These are phyloP conservation scores for Brienomyrus brachyistius DNA, from an alignment of 2,113 vertebrate genomes.

Conservation along the genomic window DNA sequence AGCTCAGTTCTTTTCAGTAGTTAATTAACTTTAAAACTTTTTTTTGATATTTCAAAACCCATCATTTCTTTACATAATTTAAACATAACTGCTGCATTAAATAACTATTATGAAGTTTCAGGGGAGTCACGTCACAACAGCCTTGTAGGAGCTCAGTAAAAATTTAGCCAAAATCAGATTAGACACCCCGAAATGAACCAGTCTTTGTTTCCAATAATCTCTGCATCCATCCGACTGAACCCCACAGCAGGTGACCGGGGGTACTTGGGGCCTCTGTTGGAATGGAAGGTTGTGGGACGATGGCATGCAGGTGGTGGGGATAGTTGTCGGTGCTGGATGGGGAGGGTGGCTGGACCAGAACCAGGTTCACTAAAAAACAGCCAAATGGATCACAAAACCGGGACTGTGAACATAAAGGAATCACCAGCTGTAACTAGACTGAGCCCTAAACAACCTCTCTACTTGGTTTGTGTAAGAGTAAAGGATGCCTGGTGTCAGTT, in stretches of 20 bases:
- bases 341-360: not conserved
- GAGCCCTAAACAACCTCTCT: not conserved
- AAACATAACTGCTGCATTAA: not conserved
- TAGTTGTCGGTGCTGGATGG: not conserved
- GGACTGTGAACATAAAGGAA: not conserved
- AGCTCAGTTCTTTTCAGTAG: not conserved
- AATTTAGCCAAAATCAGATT: not conserved
- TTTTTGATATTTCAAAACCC: constrained; percentile 1
- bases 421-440: not conserved
- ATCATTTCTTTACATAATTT: not conserved
- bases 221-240: not conserved
- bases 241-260: not conserved
- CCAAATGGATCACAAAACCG: not conserved
- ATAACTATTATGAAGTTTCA: not conserved
- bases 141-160: not conserved
- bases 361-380: not conserved
- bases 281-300: not conserved
- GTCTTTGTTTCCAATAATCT: not conserved
- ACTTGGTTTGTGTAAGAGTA: not conserved
- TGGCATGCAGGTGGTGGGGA: not conserved
- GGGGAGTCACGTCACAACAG: not conserved
- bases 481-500: not conserved
- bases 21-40: not conserved
- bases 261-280: not conserved
- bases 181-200: not conserved